A percentile compares a stretch with the other conserved stretches of the same genome.
These are phyloP conservation scores for Caenorhabditis remanei DNA, from an alignment of 1,140 invertebrate genomes.

Conservation along the genomic window DNA sequence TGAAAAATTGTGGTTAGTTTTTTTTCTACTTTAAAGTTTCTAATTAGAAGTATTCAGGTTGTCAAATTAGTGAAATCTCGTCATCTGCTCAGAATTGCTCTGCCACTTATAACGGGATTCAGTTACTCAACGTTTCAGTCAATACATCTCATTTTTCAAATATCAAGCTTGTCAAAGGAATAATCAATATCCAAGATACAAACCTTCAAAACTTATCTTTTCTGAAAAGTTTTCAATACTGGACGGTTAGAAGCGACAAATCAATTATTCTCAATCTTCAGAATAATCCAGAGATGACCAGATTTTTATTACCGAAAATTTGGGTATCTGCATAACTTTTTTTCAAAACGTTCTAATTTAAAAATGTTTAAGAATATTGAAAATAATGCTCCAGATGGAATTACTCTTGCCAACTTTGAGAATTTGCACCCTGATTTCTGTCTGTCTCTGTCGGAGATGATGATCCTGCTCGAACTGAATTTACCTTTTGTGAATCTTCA, in stretches of 20 bases:
- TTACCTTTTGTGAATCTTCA: not conserved
- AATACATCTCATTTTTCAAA: not conserved
- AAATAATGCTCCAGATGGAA: not conserved
- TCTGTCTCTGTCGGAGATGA: not conserved
- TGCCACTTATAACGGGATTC: not conserved
- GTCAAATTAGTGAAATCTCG: not conserved
- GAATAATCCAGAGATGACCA: not conserved
- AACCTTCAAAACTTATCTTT: slow-evolving; percentile 5
- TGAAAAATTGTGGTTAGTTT: not conserved
- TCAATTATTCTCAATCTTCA: not conserved
- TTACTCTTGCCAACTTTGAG: slow-evolving; percentile 1
- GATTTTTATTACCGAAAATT: not conserved
- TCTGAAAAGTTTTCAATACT: not conserved
- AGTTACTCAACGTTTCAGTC: not conserved
- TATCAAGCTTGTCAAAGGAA: not conserved
- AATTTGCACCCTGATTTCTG: slow-evolving; percentile 15
- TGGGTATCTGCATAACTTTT: no score
- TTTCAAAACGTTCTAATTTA: no score
- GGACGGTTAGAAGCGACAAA: no score
- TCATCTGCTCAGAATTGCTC: not conserved
- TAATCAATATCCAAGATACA: not conserved
- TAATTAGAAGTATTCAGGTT: not conserved
- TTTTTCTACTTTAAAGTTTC: not conserved
- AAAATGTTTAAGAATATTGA: not conserved
- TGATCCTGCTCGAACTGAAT: not conserved